A percentile compares a stretch with the other conserved stretches of the same genome.
These are phyloP conservation scores for Coremacera marginata DNA, from an alignment of 2,888 invertebrate genomes.

Conservation along the genomic window DNA sequence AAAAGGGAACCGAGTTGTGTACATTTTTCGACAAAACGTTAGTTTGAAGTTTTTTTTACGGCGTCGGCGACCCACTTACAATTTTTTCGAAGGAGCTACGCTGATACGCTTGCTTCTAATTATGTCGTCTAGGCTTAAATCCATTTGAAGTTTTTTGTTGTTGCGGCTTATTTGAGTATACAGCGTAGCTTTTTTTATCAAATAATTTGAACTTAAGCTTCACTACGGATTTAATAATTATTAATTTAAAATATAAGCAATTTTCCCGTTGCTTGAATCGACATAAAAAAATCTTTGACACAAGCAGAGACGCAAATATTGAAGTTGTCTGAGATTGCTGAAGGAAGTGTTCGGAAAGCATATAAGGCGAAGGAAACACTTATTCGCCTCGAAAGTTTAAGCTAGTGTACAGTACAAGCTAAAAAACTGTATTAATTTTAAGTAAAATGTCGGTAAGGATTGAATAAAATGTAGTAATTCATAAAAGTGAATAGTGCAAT, in stretches of 20 bases:
- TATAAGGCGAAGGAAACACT: no score
- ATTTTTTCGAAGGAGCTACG: conserved; percentile 44
- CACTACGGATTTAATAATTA: neutral
- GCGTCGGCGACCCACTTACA: conserved; percentile 46
- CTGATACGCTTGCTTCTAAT: conserved; percentile 57
- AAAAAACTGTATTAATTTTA: no score
- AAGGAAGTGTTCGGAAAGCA: conserved; percentile 22
- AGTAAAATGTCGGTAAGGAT: no score
- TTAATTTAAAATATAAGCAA: neutral
- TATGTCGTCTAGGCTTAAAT: conserved; percentile 62
- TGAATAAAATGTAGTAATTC: no score
- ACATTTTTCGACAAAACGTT: neutral
- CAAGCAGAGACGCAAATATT: neutral
- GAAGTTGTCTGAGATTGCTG: conserved; percentile 43
- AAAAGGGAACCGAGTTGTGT: neutral
- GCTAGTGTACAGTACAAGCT: no score
- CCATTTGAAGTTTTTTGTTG: conserved; percentile 47
- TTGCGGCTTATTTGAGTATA: no score
- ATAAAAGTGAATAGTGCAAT: no score
- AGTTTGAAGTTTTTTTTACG: no score
- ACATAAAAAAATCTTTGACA: conserved; percentile 16
- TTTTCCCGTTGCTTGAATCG: neutral
- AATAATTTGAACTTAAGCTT: neutral
- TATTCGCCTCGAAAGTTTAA: no score
- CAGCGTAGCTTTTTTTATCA: no score